phyloP scores from a whole-genome alignment of 1,140 invertebrate genomes.

The Calosoma granatense region DNA sequence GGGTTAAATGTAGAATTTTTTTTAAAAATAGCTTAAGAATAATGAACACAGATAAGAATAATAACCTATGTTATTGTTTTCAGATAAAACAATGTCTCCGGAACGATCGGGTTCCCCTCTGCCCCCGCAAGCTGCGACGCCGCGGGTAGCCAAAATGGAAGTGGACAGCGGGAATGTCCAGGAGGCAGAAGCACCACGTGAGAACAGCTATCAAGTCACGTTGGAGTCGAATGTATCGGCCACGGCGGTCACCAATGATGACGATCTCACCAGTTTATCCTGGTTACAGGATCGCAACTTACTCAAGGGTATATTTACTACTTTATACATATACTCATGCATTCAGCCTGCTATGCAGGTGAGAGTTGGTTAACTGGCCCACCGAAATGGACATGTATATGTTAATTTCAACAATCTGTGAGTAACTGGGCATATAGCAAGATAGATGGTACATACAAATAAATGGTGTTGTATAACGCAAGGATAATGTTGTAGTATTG shows the following conservation, averaged over 20 bases:
- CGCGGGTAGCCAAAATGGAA: conserved; percentile 25
- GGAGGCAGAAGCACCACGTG: conserved; percentile 26
- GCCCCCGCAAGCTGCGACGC: conserved; percentile 23
- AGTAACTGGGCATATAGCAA: too few relatives aligned
- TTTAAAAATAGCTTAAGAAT: too few relatives aligned
- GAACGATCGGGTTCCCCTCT: conserved; percentile 29
- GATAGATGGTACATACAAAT: too few relatives aligned
- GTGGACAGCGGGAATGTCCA: conserved; percentile 30
- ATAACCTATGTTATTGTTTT: too few relatives aligned
- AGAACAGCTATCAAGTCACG: conserved; percentile 28
- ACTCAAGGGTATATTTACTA: conserved; percentile 54
- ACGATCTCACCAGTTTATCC: conserved; percentile 78
- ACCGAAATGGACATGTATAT: background rate
- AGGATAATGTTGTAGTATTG: too few relatives aligned
- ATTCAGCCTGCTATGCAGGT: background rate
- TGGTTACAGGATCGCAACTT: conserved; percentile 89
- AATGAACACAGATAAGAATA: too few relatives aligned
- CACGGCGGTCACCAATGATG: conserved; percentile 42
- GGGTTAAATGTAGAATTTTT: too few relatives aligned
- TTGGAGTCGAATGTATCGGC: conserved; percentile 4
- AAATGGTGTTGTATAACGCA: too few relatives aligned
- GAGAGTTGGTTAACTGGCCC: background rate
- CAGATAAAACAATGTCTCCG: conserved; percentile 26
- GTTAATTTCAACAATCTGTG: background rate
- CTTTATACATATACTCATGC: background rate